phyloP scores from a whole-genome alignment of 2,797 vertebrate species.

The Potorous gilbertii region DNA sequence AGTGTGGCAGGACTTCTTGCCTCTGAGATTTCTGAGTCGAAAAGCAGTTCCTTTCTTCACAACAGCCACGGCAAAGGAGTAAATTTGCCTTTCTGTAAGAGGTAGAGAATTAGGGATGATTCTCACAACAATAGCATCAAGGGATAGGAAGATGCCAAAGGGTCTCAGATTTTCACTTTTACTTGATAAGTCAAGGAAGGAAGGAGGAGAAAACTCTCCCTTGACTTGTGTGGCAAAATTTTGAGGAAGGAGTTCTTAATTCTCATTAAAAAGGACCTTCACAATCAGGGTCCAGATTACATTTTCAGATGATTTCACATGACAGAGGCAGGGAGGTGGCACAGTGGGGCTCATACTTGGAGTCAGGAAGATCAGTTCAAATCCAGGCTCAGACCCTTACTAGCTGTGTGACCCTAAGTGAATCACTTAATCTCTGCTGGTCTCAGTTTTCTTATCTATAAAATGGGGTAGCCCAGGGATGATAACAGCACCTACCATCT shows the following conservation, averaged over 20 bases:
- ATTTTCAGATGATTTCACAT: not conserved
- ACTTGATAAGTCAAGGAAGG: not conserved
- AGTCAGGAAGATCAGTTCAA: no score
- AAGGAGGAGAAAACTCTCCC: not conserved
- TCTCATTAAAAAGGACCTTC: not conserved
- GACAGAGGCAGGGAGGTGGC: no score
- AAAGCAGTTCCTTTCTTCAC: conserved; percentile 86
- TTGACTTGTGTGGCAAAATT: not conserved
- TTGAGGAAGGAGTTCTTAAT: not conserved
- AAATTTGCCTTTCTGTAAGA: conserved; percentile 81
- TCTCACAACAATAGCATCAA: not conserved
- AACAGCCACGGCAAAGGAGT: conserved; percentile 90
- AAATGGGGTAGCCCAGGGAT: no score
- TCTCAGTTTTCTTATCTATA: no score
- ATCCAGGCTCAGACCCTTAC: no score
- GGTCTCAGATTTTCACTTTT: not conserved
- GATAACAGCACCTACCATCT: no score
- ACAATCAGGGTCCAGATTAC: not conserved
- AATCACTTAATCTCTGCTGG: no score
- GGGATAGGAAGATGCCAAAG: not conserved
- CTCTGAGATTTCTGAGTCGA: conserved; percentile 80
- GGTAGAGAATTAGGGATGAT: conserved; percentile 20
- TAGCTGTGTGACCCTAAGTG: no score
- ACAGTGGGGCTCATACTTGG: no score
- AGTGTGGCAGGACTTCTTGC: conserved; percentile 92